Percentiles rank a stretch among this genome's conserved stretches.
These are phyloP conservation scores for Goniozus legneri DNA, from an alignment of 1,140 invertebrate genomes.

Conservation along the genomic window DNA sequence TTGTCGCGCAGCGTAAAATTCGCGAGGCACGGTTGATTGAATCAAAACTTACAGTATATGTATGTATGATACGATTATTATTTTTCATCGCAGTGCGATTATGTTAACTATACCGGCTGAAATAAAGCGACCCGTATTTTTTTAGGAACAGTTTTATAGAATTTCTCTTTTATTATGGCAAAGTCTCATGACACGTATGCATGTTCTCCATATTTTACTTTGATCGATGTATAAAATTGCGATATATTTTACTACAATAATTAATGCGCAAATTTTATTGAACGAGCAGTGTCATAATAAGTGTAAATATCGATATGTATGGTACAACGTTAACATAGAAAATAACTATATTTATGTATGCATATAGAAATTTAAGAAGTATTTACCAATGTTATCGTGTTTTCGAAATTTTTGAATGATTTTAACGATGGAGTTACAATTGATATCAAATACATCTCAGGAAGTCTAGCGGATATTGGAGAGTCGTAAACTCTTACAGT, in stretches of 20 bases:
- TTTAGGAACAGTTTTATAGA: too few species aligned
- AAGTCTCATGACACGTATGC: slow-evolving; percentile 14
- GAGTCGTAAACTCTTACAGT: too few species aligned
- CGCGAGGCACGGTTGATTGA: too few species aligned
- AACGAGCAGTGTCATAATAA: slow-evolving; percentile 8
- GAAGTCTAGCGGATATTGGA: slow-evolving; percentile 6
- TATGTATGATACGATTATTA: too few species aligned
- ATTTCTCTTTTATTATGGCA: too few species aligned
- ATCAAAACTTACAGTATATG: too few species aligned
- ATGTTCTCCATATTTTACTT: slow-evolving; percentile 3
- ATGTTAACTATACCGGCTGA: too few species aligned
- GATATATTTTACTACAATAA: slow-evolving; percentile 7
- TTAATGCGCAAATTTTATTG: slow-evolving; percentile 14
- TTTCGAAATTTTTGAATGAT: slow-evolving; percentile 22
- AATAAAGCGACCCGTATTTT: too few species aligned
- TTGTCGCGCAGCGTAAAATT: too few species aligned
- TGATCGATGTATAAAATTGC: not conserved
- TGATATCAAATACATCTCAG: slow-evolving; percentile 14
- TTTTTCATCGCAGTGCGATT: too few species aligned
- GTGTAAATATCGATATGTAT: slow-evolving; percentile 22
- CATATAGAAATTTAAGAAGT: slow-evolving; percentile 20
- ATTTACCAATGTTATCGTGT: slow-evolving; percentile 20
- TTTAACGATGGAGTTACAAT: too few species aligned
- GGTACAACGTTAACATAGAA: slow-evolving; percentile 17
- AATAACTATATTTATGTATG: slow-evolving; percentile 27